These are phyloP conservation scores for Drosophila tsacasi DNA, from an alignment of 1,140 invertebrate species.

Conservation along the genomic window DNA sequence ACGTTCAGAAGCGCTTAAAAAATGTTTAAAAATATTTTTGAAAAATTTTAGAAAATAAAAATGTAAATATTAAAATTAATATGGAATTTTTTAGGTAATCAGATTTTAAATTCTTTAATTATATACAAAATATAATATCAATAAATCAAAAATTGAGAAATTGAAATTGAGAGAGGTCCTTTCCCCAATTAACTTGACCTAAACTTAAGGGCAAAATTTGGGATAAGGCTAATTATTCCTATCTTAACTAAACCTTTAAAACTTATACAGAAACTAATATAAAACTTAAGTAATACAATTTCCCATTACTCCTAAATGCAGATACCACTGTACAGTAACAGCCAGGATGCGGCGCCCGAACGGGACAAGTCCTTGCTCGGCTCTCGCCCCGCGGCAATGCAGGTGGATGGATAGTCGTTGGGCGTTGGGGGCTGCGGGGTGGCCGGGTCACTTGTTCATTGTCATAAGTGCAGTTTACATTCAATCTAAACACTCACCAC, in stretches of 20 bases:
- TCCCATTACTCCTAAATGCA: background rate
- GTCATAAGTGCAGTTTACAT: slow-evolving; percentile 82
- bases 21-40: background rate
- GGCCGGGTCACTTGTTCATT: slow-evolving; percentile 70
- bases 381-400: slow-evolving; percentile 29
- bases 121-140: no score
- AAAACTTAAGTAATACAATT: background rate
- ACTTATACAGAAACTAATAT: background rate
- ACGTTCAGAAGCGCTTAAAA: background rate
- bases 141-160: no score
- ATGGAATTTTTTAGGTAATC: no score
- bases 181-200: no score
- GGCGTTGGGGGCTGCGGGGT: no score
- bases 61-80: no score
- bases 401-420: slow-evolving; percentile 10
- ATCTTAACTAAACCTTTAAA: background rate
- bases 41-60: no score
- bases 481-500: slow-evolving; percentile 75
- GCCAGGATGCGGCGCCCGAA: slow-evolving; percentile 16
- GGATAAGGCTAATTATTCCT: no score
- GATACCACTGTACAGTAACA: slow-evolving; percentile 1
- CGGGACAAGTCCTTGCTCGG: slow-evolving; percentile 27
- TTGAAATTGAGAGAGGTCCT: no score
- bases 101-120: no score
- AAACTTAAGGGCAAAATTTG: no score